These are phyloP conservation scores for Laticauda colubrina DNA, from an alignment of 2,113 vertebrate species.

Conservation along the genomic window DNA sequence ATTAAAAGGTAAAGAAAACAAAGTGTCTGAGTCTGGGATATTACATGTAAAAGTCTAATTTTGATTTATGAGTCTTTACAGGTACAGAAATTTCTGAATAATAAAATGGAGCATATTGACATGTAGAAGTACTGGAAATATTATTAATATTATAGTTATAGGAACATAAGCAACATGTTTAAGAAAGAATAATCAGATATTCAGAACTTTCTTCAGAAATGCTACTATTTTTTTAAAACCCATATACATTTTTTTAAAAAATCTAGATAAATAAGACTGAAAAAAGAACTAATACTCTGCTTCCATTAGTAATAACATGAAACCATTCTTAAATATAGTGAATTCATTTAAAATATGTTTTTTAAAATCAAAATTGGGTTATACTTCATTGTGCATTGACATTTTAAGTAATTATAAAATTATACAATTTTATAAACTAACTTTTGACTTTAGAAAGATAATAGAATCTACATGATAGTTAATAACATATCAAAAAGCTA, in stretches of 20 bases:
- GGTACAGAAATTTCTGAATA: not conserved
- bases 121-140: not conserved
- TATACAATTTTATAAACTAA: constrained; percentile 2
- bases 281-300: not conserved
- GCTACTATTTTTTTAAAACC: not conserved
- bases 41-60: not conserved
- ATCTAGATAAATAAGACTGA: not conserved
- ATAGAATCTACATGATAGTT: constrained; percentile 5
- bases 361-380: constrained; percentile 9
- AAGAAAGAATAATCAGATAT: not conserved
- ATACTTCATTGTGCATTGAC: constrained; percentile 2
- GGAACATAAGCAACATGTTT: not conserved
- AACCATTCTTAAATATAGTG: not conserved
- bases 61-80: not conserved
- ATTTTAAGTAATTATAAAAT: constrained; percentile 4
- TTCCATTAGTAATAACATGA: not conserved
- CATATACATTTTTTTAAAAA: not conserved
- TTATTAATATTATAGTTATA: not conserved
- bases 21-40: not conserved
- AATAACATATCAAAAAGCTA: not conserved
- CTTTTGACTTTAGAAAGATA: constrained; percentile 7
- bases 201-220: not conserved
- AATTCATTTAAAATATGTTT: constrained; percentile 33
- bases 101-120: not conserved
- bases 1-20: not conserved